phyloP scores from a whole-genome alignment of 2,888 invertebrate species.

The Hipparchia sbordonii region DNA sequence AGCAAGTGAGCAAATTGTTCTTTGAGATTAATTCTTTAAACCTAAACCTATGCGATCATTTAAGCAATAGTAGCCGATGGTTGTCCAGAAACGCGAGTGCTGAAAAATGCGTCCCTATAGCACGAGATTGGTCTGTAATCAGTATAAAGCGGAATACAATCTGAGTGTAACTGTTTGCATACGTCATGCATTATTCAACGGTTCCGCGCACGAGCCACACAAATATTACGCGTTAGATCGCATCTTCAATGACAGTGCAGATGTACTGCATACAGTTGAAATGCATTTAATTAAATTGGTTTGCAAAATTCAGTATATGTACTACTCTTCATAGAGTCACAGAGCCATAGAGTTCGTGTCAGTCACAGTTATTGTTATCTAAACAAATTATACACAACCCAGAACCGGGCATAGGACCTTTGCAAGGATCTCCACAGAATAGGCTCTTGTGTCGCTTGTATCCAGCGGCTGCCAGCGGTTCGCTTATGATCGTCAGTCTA shows the following conservation, averaged over 20 bases:
- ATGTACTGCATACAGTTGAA: constrained; percentile 32
- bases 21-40: too few relatives aligned
- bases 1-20: too few relatives aligned
- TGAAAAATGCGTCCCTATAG: background rate
- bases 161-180: constrained; percentile 43
- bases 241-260: constrained; percentile 13
- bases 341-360: too few relatives aligned
- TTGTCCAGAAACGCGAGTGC: background rate
- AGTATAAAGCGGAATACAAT: constrained; percentile 61
- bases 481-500: too few relatives aligned
- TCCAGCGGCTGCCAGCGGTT: too few relatives aligned
- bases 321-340: too few relatives aligned
- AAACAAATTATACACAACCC: too few relatives aligned
- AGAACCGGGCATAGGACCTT: too few relatives aligned
- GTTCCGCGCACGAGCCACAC: constrained; percentile 70
- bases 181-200: constrained; percentile 64
- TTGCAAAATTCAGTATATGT: background rate
- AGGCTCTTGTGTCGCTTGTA: too few relatives aligned
- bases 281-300: constrained; percentile 26
- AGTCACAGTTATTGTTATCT: too few relatives aligned
- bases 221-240: constrained; percentile 64
- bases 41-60: too few relatives aligned
- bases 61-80: too few relatives aligned
- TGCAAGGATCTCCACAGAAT: background rate
- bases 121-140: background rate